phyloP scores from a whole-genome alignment of 2,113 vertebrate genomes.

The Sisor rabdophorus region DNA sequence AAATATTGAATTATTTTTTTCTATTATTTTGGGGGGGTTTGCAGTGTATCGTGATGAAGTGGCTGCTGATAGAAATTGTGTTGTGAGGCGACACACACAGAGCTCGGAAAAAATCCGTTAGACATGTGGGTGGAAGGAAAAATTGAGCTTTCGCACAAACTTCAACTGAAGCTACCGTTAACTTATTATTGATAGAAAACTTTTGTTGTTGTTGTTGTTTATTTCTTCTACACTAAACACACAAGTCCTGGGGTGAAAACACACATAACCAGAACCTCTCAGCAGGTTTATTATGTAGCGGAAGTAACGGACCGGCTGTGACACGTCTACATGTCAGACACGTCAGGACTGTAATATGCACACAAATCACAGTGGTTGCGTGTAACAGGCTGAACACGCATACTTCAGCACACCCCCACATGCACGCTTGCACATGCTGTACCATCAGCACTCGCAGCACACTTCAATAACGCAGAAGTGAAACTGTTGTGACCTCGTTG shows the following conservation, averaged over 20 bases:
- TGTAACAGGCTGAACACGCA: no score
- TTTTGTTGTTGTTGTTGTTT: not conserved
- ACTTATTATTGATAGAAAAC: constrained; percentile 9
- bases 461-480: constrained; percentile 21
- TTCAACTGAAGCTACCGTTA: constrained; percentile 3
- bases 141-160: constrained; percentile 16
- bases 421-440: constrained; percentile 8
- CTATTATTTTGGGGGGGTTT: no score
- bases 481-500: constrained; percentile 33
- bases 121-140: not conserved
- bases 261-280: not conserved
- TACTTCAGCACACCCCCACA: not conserved
- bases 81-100: no score
- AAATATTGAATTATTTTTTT: no score
- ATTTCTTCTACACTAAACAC: not conserved
- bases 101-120: constrained; percentile 6
- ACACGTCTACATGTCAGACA: not conserved
- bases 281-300: not conserved
- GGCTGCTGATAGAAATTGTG: no score
- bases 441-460: not conserved
- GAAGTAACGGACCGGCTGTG: not conserved
- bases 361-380: not conserved
- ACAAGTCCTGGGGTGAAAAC: not conserved
- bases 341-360: not conserved
- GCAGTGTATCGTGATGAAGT: no score